Percentiles rank a stretch among this genome's conserved stretches.
Evolutionary conservation across 2,888 invertebrate genomes (phyloP).

Genomic region (Agrotis clavis): DNA sequence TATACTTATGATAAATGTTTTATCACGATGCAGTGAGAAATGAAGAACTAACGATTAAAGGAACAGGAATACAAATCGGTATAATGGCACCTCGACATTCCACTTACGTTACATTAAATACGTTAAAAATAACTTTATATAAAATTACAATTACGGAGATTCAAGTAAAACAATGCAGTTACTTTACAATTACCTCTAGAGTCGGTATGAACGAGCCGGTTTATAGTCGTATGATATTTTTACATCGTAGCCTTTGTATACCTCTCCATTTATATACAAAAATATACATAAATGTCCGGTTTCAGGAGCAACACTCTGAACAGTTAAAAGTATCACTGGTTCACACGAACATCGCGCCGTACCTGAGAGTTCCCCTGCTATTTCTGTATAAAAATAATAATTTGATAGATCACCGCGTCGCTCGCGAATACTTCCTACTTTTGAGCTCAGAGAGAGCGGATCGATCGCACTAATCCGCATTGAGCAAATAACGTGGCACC

Average conservation of each 20-base stretch:
- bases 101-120: constrained; percentile 86
- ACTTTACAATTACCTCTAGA: constrained; percentile 78
- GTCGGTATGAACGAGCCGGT: constrained; percentile 72
- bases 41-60: constrained; percentile 75
- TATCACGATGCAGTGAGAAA: constrained; percentile 69
- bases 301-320: constrained; percentile 73
- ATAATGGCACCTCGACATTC: constrained; percentile 90
- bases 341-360: constrained; percentile 67
- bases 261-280: constrained; percentile 89
- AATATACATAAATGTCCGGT: constrained; percentile 89
- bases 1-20: constrained; percentile 64
- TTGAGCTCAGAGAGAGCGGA: constrained; percentile 71
- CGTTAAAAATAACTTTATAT: constrained; percentile 86
- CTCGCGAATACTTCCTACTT: constrained; percentile 63
- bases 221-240: constrained; percentile 84
- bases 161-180: constrained; percentile 85
- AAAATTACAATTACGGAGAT: constrained; percentile 89
- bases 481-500: constrained; percentile 73
- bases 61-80: constrained; percentile 85
- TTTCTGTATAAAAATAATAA: constrained; percentile 84
- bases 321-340: constrained; percentile 75
- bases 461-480: constrained; percentile 66
- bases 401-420: constrained; percentile 75
- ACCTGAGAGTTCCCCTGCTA: constrained; percentile 68
- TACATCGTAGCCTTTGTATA: constrained; percentile 84